Conservation (phyloP, 2,888 invertebrate genomes). For the Adela reaumurella region DNA sequence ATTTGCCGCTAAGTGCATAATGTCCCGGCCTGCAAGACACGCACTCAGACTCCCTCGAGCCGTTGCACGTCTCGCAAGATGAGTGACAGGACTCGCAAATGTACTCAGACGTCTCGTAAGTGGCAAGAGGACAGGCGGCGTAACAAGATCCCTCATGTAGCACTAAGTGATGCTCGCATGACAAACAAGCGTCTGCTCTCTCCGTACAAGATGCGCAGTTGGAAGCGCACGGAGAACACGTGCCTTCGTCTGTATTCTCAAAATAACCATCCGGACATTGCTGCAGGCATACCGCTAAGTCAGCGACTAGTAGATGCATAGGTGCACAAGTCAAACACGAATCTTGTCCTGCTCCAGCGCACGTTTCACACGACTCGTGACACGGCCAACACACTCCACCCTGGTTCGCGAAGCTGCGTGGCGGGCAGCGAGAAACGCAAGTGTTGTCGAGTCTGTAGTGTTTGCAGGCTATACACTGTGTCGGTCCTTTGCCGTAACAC, state of each 20-base stretch:
- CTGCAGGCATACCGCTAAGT: conserved; percentile 81
- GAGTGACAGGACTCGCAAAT: conserved; percentile 76
- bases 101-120: conserved; percentile 84
- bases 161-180: conserved; percentile 84
- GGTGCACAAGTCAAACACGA: conserved; percentile 83
- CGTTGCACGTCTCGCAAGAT: conserved; percentile 77
- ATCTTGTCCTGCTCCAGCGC: conserved; percentile 83
- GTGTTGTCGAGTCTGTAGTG: conserved; percentile 80
- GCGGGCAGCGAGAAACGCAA: conserved; percentile 80
- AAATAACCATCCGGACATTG: conserved; percentile 87
- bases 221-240: conserved; percentile 82
- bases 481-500: conserved; percentile 80
- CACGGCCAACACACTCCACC: conserved; percentile 82
- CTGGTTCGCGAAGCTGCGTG: conserved; percentile 77
- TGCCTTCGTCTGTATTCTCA: conserved; percentile 72
- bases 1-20: conserved; percentile 69
- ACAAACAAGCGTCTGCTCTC: conserved; percentile 79
- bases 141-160: conserved; percentile 81
- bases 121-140: conserved; percentile 77
- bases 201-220: conserved; percentile 85
- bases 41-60: conserved; percentile 74
- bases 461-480: conserved; percentile 80
- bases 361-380: conserved; percentile 85
- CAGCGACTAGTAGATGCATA: conserved; percentile 77
- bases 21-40: conserved; percentile 73